These are phyloP conservation scores for Nothura maculosa DNA, from an alignment of 2,797 vertebrate genomes.

Conservation along the genomic window DNA sequence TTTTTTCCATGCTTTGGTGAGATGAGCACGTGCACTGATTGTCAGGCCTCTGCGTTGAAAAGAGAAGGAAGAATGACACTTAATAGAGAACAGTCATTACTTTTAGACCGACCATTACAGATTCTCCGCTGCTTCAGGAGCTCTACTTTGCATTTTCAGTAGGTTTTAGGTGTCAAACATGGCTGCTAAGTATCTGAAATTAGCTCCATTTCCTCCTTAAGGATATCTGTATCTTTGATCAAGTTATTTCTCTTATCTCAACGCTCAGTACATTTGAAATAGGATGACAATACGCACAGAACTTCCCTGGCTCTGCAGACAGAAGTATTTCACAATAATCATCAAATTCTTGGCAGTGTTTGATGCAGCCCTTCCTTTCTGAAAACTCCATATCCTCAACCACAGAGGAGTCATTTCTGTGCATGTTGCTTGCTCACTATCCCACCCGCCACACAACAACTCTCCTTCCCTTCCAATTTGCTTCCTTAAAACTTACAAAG, in stretches of 20 bases:
- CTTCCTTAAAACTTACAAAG: not conserved
- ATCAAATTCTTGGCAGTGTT: not conserved
- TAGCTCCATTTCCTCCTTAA: not conserved
- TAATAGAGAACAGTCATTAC: not conserved
- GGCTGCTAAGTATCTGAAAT: not conserved
- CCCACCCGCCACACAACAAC: not conserved
- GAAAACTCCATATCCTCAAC: not conserved
- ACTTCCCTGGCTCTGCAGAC: not conserved
- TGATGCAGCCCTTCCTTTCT: not conserved
- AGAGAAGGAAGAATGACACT: not conserved
- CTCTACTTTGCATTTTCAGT: not conserved
- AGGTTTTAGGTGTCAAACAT: not conserved
- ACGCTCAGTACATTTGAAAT: not conserved
- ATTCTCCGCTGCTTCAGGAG: not conserved
- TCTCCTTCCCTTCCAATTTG: not conserved
- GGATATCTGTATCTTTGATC: not conserved
- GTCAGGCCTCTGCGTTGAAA: not conserved
- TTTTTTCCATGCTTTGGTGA: fast-evolving
- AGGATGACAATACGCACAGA: not conserved
- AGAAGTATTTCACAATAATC: not conserved
- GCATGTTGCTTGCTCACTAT: not conserved
- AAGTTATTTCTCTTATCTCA: not conserved
- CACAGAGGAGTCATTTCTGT: not conserved
- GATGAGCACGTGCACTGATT: not conserved
- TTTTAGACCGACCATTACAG: not conserved